These are phyloP conservation scores for Capitella teleta DNA, from an alignment of 1,140 invertebrate species.

Conservation along the genomic window DNA sequence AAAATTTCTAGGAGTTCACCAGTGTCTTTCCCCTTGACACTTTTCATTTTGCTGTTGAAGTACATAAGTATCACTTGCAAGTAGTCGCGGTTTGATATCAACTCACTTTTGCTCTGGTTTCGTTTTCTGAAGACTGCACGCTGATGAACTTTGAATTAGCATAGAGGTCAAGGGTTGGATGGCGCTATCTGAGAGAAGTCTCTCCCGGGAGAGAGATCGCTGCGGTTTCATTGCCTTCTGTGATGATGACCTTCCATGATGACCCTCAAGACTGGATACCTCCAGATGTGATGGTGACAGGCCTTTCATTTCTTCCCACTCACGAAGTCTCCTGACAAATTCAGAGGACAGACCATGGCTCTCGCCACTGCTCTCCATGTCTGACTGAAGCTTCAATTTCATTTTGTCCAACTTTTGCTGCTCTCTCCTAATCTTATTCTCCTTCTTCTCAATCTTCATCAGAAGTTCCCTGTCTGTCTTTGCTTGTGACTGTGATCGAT, in stretches of 20 bases:
- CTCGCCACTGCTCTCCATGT: slow-evolving; percentile 23
- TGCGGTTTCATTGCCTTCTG: background rate
- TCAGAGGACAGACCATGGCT: slow-evolving; percentile 53
- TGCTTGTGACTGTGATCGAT: slow-evolving; percentile 21
- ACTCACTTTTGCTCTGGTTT: too few species aligned
- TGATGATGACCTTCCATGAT: background rate
- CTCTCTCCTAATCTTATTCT: slow-evolving; percentile 47
- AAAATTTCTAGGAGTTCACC: background rate
- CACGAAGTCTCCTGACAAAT: slow-evolving; percentile 77
- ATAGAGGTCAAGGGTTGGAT: too few species aligned
- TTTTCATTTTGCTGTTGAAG: too few species aligned
- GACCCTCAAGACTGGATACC: too few species aligned
- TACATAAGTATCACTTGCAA: too few species aligned
- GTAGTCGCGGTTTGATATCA: too few species aligned
- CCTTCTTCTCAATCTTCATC: slow-evolving; percentile 48
- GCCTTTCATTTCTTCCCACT: slow-evolving; percentile 58
- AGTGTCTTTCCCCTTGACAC: too few species aligned
- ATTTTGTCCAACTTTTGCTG: slow-evolving; percentile 43
- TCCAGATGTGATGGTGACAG: too few species aligned
- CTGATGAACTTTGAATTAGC: too few species aligned
- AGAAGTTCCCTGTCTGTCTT: too few species aligned
- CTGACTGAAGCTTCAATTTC: slow-evolving; percentile 46
- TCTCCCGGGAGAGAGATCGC: background rate
- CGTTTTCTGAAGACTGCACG: too few species aligned
- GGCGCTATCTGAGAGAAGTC: background rate